Conservation (phyloP, 2,888 invertebrate genomes). For the Ephialtes manifestator region DNA sequence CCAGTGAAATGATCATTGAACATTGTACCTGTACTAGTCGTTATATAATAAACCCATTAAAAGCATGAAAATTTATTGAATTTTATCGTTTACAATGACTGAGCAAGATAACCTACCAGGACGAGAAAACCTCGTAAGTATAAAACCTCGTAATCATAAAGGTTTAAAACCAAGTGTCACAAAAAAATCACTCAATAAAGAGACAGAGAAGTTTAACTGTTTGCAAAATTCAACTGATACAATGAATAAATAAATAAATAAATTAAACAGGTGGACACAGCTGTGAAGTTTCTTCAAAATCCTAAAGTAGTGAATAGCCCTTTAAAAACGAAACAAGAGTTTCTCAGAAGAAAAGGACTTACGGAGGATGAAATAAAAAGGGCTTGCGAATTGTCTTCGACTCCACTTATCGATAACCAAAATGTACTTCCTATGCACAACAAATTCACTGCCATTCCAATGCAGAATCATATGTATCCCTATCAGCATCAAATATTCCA, state of each 20-base stretch:
- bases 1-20: conserved; percentile 43
- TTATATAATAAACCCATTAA: conserved; percentile 41
- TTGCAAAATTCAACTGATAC: too few relatives aligned
- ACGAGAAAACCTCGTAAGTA: conserved; percentile 82
- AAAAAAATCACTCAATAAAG: neutral
- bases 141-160: neutral
- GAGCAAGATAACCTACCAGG: conserved; percentile 76
- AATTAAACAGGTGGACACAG: conserved; percentile 91
- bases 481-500: conserved; percentile 78
- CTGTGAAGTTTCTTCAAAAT: conserved; percentile 94
- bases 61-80: conserved; percentile 12
- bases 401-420: conserved; percentile 66
- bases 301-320: conserved; percentile 93
- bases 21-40: conserved; percentile 53
- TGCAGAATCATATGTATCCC: conserved; percentile 76
- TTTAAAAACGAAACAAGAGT: conserved; percentile 92
- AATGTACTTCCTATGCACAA: conserved; percentile 70
- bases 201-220: neutral
- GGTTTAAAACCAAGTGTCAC: conserved; percentile 8
- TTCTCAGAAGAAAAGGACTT: conserved; percentile 92
- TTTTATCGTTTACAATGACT: conserved; percentile 73
- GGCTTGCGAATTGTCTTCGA: conserved; percentile 90
- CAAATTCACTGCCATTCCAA: conserved; percentile 79
- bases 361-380: conserved; percentile 91
- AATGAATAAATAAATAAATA: conserved; percentile 30